These are phyloP conservation scores for Dysidea cf. avara DNA, from an alignment of 37 sponge, comb jelly and placozoan species.

Conservation along the genomic window DNA sequence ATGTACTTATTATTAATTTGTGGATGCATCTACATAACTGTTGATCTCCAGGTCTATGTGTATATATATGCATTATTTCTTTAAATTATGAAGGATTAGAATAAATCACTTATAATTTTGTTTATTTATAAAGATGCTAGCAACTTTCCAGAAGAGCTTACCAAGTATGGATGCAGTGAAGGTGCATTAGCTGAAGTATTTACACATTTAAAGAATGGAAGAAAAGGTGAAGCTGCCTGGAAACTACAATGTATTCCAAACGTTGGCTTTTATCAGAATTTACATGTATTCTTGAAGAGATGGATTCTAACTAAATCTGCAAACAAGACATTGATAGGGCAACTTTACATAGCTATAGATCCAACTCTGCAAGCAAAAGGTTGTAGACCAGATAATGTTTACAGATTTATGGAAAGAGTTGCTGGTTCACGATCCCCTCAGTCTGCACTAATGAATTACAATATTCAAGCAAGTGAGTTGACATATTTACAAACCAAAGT, in stretches of 20 bases:
- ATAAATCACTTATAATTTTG: no score
- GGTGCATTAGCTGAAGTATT: constrained; percentile 2
- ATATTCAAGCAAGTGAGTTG: no score
- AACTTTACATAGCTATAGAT: constrained; percentile 38
- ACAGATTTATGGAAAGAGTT: constrained; percentile 18
- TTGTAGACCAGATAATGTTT: constrained; percentile 24
- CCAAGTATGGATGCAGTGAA: constrained; percentile 19
- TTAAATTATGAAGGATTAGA: no score
- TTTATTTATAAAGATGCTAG: no score
- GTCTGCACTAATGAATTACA: no score
- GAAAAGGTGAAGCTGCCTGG: neutral
- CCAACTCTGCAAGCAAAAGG: neutral
- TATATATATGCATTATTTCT: no score
- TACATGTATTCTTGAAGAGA: constrained; percentile 36
- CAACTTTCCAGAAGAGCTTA: constrained; percentile 9
- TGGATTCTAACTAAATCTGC: constrained; percentile 22
- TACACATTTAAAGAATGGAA: constrained; percentile 1
- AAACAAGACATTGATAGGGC: constrained; percentile 14
- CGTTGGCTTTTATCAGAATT: constrained; percentile 21
- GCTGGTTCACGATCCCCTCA: no score
- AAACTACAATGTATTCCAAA: constrained; percentile 4
- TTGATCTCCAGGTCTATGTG: no score
- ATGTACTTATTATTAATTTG: no score
- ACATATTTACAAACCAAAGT: no score
- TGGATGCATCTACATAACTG: no score